Conservation (phyloP, 2,113 vertebrate species). For the Takifugu bimaculatus region DNA sequence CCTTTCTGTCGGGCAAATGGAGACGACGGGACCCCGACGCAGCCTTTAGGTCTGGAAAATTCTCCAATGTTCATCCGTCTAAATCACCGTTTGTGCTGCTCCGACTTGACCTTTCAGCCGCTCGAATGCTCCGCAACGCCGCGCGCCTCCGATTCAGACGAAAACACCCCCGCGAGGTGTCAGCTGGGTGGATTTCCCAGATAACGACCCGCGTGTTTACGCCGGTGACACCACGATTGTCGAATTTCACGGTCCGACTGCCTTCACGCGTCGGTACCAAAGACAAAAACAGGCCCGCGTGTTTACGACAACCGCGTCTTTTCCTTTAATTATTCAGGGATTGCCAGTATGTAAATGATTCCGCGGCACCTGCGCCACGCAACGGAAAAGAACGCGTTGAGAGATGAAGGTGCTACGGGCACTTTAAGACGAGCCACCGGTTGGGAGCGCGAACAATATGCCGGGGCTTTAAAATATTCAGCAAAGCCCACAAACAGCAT, state of each 20-base stretch:
- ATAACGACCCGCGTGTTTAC: conserved; percentile 38
- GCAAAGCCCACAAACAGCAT: conserved; percentile 49
- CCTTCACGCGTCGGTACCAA: conserved; percentile 9
- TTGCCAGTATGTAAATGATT: conserved; percentile 57
- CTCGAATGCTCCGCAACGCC: not conserved
- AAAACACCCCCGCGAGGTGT: conserved; percentile 27
- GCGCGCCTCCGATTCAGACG: conserved; percentile 16
- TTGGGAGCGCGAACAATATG: conserved; percentile 62
- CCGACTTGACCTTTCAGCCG: conserved; percentile 22
- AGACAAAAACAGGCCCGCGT: conserved; percentile 31
- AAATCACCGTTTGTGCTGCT: conserved; percentile 20
- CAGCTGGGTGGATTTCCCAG: conserved; percentile 16
- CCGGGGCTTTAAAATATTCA: conserved; percentile 73
- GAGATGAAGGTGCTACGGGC: conserved; percentile 56
- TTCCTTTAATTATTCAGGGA: conserved; percentile 62
- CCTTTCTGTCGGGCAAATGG: conserved; percentile 63
- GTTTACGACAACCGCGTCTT: conserved; percentile 28
- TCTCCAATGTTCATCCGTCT: not conserved
- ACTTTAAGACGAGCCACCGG: conserved; percentile 60
- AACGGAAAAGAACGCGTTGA: conserved; percentile 52
- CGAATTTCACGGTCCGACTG: conserved; percentile 9
- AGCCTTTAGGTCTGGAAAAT: conserved; percentile 21
- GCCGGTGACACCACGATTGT: conserved; percentile 28
- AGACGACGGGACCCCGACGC: conserved; percentile 51
- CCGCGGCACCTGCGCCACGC: conserved; percentile 35